Percentiles rank a stretch among this genome's conserved stretches.
These are phyloP conservation scores for Pseudotriccus pelzelni DNA, from an alignment of 2,797 vertebrate species.

Conservation along the genomic window DNA sequence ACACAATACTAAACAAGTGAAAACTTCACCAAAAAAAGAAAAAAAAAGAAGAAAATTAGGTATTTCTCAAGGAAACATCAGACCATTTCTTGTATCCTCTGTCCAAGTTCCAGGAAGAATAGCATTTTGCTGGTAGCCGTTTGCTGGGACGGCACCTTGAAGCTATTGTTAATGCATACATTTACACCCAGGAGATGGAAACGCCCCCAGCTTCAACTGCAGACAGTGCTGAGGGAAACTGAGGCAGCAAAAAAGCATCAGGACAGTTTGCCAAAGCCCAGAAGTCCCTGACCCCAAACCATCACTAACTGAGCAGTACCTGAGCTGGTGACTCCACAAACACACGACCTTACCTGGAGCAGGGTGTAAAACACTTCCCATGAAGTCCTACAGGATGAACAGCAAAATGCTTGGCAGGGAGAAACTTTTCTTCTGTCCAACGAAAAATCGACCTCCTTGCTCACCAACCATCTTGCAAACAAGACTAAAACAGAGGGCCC, in stretches of 20 bases:
- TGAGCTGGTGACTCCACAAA: fast-evolving
- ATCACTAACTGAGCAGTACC: neutral
- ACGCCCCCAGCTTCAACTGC: fast-evolving
- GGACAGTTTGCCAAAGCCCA: neutral
- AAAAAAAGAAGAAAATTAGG: neutral
- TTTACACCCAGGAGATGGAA: neutral
- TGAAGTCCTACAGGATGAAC: fast-evolving
- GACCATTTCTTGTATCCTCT: neutral
- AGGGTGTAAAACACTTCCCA: neutral
- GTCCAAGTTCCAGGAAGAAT: neutral
- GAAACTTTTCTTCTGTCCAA: fast-evolving
- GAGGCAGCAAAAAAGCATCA: neutral
- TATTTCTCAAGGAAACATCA: neutral
- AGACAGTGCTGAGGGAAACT: neutral
- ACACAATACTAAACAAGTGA: neutral
- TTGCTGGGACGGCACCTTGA: neutral
- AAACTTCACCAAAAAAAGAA: neutral
- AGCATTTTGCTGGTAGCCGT: neutral
- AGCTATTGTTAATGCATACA: fast-evolving
- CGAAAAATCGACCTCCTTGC: fast-evolving
- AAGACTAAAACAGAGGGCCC: neutral
- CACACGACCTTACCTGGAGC: neutral
- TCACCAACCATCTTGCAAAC: neutral
- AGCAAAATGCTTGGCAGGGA: fast-evolving
- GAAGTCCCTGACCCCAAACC: neutral